These are phyloP conservation scores for Trochalopteron elliotii DNA, from an alignment of 2,113 vertebrate species.

Conservation along the genomic window DNA sequence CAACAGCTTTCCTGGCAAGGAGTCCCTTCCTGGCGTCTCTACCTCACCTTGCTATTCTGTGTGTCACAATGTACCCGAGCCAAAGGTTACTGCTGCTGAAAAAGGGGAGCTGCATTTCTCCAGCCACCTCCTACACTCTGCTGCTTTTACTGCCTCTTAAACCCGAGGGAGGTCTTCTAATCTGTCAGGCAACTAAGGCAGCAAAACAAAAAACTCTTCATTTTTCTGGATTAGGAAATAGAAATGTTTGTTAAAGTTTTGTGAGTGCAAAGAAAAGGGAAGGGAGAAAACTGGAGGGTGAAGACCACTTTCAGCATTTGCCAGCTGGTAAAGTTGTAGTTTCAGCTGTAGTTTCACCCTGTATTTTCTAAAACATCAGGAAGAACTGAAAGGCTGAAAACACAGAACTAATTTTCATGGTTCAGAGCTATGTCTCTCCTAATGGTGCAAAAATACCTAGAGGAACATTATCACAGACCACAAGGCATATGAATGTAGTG, in stretches of 20 bases:
- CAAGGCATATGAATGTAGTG: neutral
- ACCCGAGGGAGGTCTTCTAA: neutral
- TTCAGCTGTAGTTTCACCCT: neutral
- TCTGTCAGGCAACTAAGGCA: neutral
- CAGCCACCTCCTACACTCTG: neutral
- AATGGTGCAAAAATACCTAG: neutral
- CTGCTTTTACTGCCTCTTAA: neutral
- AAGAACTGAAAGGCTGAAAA: neutral
- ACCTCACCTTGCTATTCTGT: neutral
- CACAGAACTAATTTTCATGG: neutral
- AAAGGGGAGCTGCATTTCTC: neutral
- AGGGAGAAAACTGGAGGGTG: neutral
- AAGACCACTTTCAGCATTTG: neutral
- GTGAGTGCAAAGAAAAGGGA: neutral
- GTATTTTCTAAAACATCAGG: neutral
- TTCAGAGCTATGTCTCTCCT: neutral
- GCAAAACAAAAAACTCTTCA: neutral
- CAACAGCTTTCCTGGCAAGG: neutral
- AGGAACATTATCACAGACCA: neutral
- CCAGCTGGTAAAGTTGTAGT: neutral
- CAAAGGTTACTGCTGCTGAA: neutral
- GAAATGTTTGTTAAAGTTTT: neutral
- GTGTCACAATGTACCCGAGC: neutral
- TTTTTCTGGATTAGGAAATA: neutral
- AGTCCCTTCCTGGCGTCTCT: neutral